These are phyloP conservation scores for Anthopleura sola DNA, from an alignment of 64 coral and sea anemone species.

Conservation along the genomic window DNA sequence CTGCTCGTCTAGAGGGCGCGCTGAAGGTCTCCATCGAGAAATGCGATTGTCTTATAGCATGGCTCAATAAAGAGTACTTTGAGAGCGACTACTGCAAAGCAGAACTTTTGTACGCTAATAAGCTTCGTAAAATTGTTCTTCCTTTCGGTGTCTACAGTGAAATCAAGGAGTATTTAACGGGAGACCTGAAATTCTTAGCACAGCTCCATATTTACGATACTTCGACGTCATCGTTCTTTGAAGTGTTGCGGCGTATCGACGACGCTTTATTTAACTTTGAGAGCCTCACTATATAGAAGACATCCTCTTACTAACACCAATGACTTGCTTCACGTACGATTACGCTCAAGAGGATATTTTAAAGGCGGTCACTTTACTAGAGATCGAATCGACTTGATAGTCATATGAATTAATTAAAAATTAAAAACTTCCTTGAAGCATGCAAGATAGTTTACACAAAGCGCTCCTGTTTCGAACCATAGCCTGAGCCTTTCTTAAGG, in stretches of 20 bases:
- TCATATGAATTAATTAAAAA: too few species aligned
- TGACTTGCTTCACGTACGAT: too few species aligned
- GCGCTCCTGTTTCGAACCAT: too few species aligned
- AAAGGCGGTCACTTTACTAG: too few species aligned
- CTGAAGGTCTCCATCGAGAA: conserved; percentile 51
- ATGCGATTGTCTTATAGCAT: conserved; percentile 74
- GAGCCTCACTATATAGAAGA: background rate
- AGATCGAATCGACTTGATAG: too few species aligned
- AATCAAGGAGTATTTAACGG: conserved; percentile 29
- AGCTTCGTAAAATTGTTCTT: conserved; percentile 53
- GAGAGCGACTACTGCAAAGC: conserved; percentile 64
- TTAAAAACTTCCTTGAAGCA: too few species aligned
- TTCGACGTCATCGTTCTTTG: conserved; percentile 62
- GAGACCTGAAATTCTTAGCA: conserved; percentile 54
- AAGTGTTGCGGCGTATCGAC: conserved; percentile 72
- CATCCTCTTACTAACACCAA: background rate
- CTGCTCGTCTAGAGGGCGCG: conserved; percentile 11
- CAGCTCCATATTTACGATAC: conserved; percentile 41
- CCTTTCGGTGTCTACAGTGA: conserved; percentile 60
- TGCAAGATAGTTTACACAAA: too few species aligned
- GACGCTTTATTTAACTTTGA: conserved; percentile 74
- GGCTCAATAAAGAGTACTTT: conserved; percentile 81
- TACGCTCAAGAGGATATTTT: too few species aligned
- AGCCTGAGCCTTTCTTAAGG: too few species aligned
- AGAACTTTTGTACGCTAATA: conserved; percentile 65